phyloP scores from a whole-genome alignment of 2,113 vertebrate genomes.

The Theropithecus gelada region DNA sequence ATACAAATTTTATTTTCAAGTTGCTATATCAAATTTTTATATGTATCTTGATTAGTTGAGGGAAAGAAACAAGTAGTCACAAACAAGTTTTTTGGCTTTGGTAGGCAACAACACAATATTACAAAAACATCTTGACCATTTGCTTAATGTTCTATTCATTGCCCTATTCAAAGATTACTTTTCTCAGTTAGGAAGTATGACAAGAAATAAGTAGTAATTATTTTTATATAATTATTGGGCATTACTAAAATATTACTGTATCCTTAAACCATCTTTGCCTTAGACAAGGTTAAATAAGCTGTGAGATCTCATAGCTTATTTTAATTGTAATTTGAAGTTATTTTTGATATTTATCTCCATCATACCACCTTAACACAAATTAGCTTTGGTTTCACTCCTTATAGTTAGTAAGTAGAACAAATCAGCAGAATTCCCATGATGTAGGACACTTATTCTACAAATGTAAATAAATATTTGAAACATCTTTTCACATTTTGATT shows the following conservation, averaged over 20 bases:
- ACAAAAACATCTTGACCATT: background rate
- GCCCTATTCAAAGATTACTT: background rate
- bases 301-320: background rate
- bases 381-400: background rate
- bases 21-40: background rate
- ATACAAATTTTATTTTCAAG: slow-evolving; percentile 8
- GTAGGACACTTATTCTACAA: background rate
- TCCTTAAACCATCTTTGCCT: background rate
- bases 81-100: background rate
- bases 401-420: background rate
- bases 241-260: background rate
- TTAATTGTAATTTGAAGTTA: background rate
- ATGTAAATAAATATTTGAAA: background rate
- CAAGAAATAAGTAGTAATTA: background rate
- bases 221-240: background rate
- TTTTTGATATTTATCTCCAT: background rate
- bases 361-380: background rate
- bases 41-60: background rate
- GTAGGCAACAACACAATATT: background rate
- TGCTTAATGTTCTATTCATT: background rate
- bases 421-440: background rate
- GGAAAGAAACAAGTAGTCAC: background rate
- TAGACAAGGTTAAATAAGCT: background rate
- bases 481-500: background rate
- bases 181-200: background rate